Conservation (phyloP, 2,797 vertebrate species). For the Falco cherrug region DNA sequence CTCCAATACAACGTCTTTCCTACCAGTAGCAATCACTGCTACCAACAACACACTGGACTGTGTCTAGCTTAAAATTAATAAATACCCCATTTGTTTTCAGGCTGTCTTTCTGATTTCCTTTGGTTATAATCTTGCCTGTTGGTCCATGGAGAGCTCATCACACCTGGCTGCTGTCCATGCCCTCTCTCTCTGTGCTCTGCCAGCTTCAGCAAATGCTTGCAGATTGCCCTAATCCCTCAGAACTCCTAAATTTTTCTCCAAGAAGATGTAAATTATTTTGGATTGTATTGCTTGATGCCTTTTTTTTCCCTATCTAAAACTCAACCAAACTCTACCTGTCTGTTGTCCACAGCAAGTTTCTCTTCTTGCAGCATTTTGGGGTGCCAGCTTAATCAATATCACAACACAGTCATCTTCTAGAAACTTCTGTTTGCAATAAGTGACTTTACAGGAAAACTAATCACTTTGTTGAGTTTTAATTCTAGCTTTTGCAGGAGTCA, state of each 20-base stretch:
- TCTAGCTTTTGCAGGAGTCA: neutral
- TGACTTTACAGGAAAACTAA: neutral
- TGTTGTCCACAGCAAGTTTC: neutral
- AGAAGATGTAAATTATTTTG: neutral
- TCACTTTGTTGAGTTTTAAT: neutral
- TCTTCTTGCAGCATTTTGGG: neutral
- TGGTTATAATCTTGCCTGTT: neutral
- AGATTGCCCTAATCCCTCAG: neutral
- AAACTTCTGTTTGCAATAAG: neutral
- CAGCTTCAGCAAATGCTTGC: neutral
- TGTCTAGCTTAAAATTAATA: neutral
- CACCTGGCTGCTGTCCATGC: rapidly evolving
- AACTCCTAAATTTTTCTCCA: rapidly evolving
- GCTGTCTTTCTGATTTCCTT: neutral
- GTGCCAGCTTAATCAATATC: neutral
- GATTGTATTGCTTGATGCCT: neutral
- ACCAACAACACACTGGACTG: neutral
- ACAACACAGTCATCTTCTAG: neutral
- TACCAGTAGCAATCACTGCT: neutral
- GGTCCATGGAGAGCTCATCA: neutral
- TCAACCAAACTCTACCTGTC: neutral
- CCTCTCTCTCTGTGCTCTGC: rapidly evolving
- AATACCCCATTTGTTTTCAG: neutral
- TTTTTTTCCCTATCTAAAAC: neutral
- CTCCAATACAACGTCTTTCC: neutral